Conservation (phyloP, 1,140 invertebrate species). For the Drepana arcuata region DNA sequence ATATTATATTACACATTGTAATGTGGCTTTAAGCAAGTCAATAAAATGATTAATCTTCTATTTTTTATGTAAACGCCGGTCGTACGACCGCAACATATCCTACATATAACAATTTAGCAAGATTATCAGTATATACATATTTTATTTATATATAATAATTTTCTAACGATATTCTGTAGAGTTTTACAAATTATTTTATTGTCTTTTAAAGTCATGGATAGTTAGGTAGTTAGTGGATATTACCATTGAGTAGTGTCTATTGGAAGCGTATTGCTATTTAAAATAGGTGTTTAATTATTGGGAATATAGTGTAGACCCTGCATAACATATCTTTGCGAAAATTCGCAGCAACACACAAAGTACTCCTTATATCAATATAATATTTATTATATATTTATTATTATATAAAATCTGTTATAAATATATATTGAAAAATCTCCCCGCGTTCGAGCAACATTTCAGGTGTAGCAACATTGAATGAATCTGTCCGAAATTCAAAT, state of each 20-base stretch:
- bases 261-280: slow-evolving; percentile 40
- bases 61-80: slow-evolving; percentile 35
- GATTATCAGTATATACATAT: slow-evolving; percentile 54
- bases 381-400: too few relatives aligned
- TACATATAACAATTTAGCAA: slow-evolving; percentile 45
- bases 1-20: slow-evolving; percentile 62
- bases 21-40: slow-evolving; percentile 66
- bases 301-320: slow-evolving; percentile 17
- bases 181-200: slow-evolving; percentile 60
- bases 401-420: too few relatives aligned
- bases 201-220: slow-evolving; percentile 41
- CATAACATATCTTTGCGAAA: slow-evolving; percentile 30
- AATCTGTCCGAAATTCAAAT: too few relatives aligned
- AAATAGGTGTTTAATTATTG: slow-evolving; percentile 29
- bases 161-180: slow-evolving; percentile 64
- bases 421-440: too few relatives aligned
- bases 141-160: slow-evolving; percentile 53
- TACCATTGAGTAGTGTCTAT: slow-evolving; percentile 36
- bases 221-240: slow-evolving; percentile 34
- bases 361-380: too few relatives aligned
- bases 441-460: too few relatives aligned
- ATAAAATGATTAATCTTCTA: slow-evolving; percentile 56
- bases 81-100: slow-evolving; percentile 27
- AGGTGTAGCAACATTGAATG: too few relatives aligned
- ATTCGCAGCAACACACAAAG: too few relatives aligned